These are phyloP conservation scores for Rhea pennata DNA, from an alignment of 2,113 vertebrate genomes.

Conservation along the genomic window DNA sequence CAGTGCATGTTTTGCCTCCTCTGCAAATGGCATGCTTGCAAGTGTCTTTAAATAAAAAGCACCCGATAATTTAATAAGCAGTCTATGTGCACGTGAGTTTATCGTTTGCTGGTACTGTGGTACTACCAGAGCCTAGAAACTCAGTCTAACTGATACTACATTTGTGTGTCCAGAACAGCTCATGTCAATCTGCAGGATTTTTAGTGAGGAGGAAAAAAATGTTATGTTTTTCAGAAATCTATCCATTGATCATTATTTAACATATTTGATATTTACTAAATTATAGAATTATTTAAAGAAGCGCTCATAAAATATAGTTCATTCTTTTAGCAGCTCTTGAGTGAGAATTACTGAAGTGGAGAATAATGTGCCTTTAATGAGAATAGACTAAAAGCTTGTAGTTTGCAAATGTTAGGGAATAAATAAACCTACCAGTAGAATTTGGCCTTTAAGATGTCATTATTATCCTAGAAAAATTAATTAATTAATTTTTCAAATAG, in stretches of 20 bases:
- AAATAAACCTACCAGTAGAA: not conserved
- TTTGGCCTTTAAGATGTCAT: not conserved
- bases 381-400: not conserved
- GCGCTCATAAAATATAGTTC: not conserved
- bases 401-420: not conserved
- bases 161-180: not conserved
- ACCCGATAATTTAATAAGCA: not conserved
- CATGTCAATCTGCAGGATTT: not conserved
- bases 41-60: not conserved
- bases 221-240: not conserved
- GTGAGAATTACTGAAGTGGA: not conserved
- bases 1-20: not conserved
- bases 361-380: not conserved
- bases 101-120: not conserved
- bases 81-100: not conserved
- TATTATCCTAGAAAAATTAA: not conserved
- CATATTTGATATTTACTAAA: not conserved
- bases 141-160: not conserved
- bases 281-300: not conserved
- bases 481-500: conserved; percentile 35
- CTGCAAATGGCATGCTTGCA: not conserved
- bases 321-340: not conserved
- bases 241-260: not conserved
- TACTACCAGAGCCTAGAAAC: not conserved
- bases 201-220: not conserved